These are phyloP conservation scores for Sanderia malayensis DNA, from an alignment of 30 jellyfish, hydroid and myxozoan genomes.

Conservation along the genomic window DNA sequence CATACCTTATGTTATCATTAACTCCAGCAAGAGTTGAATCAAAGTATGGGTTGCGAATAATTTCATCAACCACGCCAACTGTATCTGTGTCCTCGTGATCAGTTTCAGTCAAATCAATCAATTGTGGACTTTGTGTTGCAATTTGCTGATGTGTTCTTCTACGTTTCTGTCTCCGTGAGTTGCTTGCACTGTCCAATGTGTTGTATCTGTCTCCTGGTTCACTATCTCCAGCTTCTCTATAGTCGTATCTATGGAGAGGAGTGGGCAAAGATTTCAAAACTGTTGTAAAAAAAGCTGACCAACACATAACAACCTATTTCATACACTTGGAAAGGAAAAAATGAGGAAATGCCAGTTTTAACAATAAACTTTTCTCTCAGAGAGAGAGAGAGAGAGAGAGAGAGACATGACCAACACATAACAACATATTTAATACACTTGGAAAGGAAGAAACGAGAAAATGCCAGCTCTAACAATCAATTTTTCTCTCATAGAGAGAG, in stretches of 20 bases:
- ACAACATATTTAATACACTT: no score
- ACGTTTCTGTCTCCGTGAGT: constrained; percentile 32
- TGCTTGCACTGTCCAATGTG: neutral
- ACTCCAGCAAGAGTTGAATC: constrained; percentile 41
- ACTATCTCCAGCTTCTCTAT: constrained; percentile 25
- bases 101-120: constrained; percentile 77
- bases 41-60: constrained; percentile 47
- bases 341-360: no score
- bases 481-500: no score
- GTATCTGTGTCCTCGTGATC: constrained; percentile 61
- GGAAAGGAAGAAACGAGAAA: no score
- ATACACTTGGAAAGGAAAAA: no score
- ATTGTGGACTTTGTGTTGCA: constrained; percentile 43
- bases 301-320: no score
- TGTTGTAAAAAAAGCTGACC: no score
- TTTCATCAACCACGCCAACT: constrained; percentile 40
- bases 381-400: no score
- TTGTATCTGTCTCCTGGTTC: neutral
- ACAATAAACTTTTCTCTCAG: no score
- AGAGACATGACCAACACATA: no score
- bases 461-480: no score
- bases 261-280: no score
- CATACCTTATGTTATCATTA: constrained; percentile 12
- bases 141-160: constrained; percentile 25
- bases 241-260: constrained; percentile 33